Conservation (phyloP, 2,113 vertebrate species). For the Neopipo cinnamomea region DNA sequence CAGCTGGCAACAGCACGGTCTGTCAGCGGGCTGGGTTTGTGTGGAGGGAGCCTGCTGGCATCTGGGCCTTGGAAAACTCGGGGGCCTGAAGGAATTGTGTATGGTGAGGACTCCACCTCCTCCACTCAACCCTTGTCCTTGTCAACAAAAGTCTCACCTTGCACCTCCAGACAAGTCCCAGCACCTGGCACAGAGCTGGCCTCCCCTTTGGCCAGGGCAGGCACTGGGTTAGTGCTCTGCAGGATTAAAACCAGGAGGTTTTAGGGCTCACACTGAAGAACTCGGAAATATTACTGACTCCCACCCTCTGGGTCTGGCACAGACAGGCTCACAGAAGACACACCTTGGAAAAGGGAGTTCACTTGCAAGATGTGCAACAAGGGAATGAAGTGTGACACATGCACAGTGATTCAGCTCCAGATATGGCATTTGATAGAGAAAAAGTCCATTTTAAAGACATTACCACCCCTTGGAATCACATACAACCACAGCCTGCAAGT, state of each 20-base stretch:
- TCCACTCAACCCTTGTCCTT: neutral
- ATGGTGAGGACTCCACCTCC: neutral
- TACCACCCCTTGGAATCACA: neutral
- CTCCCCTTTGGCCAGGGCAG: neutral
- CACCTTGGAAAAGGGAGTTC: neutral
- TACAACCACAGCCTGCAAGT: neutral
- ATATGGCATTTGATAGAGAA: neutral
- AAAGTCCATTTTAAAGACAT: neutral
- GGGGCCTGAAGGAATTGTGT: neutral
- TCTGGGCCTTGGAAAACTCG: neutral
- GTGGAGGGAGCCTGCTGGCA: neutral
- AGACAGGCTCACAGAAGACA: neutral
- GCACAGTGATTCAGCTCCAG: neutral
- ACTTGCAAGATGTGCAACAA: neutral
- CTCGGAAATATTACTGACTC: neutral
- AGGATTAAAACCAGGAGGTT: accelerated
- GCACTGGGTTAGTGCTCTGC: neutral
- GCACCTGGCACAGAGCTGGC: neutral
- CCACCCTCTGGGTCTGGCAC: neutral
- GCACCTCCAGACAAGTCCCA: neutral
- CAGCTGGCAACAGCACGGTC: constrained; percentile 5
- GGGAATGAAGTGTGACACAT: neutral
- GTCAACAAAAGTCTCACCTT: neutral
- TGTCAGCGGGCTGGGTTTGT: neutral
- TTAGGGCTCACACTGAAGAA: neutral